Evolutionary conservation across 1,140 invertebrate species (phyloP).

Genomic region (Octopus bimaculoides): DNA sequence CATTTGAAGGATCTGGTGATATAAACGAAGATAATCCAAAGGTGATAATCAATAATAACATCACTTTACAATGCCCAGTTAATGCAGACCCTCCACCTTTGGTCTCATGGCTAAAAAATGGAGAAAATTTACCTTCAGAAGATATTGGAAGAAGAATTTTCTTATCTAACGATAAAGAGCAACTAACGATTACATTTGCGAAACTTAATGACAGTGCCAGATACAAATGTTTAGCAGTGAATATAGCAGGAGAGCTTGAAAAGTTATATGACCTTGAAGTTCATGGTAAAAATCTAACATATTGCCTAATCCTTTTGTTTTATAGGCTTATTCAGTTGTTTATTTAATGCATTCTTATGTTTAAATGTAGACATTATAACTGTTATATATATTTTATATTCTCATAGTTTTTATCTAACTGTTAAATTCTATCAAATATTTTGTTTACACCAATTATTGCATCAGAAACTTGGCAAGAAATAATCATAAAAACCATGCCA

Average conservation of each 20-base stretch:
- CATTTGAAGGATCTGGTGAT: constrained; percentile 10
- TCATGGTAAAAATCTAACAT: constrained; percentile 34
- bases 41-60: constrained; percentile 37
- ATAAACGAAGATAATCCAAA: constrained; percentile 24
- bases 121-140: constrained; percentile 25
- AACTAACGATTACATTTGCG: constrained; percentile 40
- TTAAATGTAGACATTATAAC: too few species aligned
- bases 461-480: not conserved
- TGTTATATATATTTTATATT: too few species aligned
- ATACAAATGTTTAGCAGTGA: constrained; percentile 59
- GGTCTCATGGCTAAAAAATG: constrained; percentile 58
- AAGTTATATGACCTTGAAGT: constrained; percentile 49
- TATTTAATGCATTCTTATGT: too few species aligned
- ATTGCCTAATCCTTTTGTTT: too few species aligned
- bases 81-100: constrained; percentile 56
- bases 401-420: too few species aligned
- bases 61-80: constrained; percentile 52
- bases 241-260: constrained; percentile 54
- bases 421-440: too few species aligned
- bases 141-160: constrained; percentile 27
- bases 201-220: constrained; percentile 54
- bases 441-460: too few species aligned
- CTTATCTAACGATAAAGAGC: constrained; percentile 36
- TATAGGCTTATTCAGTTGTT: too few species aligned
- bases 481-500: too few species aligned